A percentile compares a stretch with the other conserved stretches of the same genome.
Evolutionary conservation across 92 coral and sea anemone species (phyloP).

Genomic region (Actinostola sp.): DNA sequence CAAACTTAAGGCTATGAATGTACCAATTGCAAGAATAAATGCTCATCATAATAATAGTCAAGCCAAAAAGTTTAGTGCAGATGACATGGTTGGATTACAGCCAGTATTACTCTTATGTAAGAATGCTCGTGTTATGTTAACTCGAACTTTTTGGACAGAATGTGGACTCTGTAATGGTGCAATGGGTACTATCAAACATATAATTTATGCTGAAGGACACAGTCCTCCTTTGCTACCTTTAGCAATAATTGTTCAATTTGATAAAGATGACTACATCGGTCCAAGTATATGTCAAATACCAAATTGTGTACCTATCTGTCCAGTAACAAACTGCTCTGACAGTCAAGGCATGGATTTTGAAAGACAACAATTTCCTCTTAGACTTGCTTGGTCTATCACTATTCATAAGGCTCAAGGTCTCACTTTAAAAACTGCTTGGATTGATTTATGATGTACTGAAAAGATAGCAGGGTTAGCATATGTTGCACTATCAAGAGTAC

Average conservation of each 20-base stretch:
- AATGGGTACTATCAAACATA: conserved; percentile 44
- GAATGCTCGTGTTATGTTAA: conserved; percentile 57
- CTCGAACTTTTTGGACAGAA: conserved; percentile 51
- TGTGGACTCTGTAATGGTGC: conserved; percentile 64
- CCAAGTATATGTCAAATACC: conserved; percentile 53
- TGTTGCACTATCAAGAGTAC: conserved; percentile 36
- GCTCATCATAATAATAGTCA: conserved; percentile 33
- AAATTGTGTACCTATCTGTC: conserved; percentile 44
- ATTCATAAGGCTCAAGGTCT: conserved; percentile 43
- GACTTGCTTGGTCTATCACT: conserved; percentile 35
- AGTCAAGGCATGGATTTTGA: too few species aligned
- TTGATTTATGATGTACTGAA: conserved; percentile 38
- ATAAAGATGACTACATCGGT: conserved; percentile 31
- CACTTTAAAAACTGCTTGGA: conserved; percentile 33
- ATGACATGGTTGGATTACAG: conserved; percentile 61
- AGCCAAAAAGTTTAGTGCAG: conserved; percentile 45
- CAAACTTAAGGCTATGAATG: conserved; percentile 34
- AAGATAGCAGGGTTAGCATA: conserved; percentile 44
- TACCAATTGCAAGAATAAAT: conserved; percentile 39
- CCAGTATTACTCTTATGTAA: conserved; percentile 38
- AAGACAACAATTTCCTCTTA: conserved; percentile 23
- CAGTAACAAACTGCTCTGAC: conserved; percentile 25
- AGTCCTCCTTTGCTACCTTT: conserved; percentile 49
- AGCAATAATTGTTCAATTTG: conserved; percentile 57
- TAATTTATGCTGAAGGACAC: conserved; percentile 32